Evolutionary conservation across 1,140 invertebrate species (phyloP).

Genomic region (Ips typographus): DNA sequence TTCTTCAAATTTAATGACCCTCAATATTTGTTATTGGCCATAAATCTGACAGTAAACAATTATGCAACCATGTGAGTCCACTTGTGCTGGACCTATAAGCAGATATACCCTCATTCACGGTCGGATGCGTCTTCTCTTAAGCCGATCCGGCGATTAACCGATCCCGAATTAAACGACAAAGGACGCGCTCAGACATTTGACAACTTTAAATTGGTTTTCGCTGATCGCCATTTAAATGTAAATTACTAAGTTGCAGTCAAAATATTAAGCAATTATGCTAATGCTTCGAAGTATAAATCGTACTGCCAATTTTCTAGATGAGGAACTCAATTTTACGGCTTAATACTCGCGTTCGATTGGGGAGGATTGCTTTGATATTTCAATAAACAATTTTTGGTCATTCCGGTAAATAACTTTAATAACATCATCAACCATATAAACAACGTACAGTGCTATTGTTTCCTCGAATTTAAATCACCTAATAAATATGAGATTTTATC

Average conservation of each 20-base stretch:
- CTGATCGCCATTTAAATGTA: constrained; percentile 52
- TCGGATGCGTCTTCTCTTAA: constrained; percentile 20
- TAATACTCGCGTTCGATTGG: constrained; percentile 3
- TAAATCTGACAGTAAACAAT: constrained; percentile 22
- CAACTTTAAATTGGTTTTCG: constrained; percentile 53
- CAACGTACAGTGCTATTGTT: constrained; percentile 38
- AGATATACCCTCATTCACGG: constrained; percentile 18
- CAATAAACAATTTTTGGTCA: not conserved
- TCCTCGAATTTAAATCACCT: constrained; percentile 46
- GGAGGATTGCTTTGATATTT: not conserved
- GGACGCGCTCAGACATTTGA: constrained; percentile 51
- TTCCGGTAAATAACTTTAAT: not conserved
- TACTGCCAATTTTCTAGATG: constrained; percentile 23
- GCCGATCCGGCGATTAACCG: constrained; percentile 45
- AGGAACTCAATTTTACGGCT: constrained; percentile 18
- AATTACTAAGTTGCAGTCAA: constrained; percentile 51
- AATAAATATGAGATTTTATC: constrained; percentile 48
- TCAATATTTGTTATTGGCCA: not conserved
- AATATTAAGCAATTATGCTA: constrained; percentile 52
- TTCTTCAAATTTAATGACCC: too few species aligned
- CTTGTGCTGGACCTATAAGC: constrained; percentile 6
- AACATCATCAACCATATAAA: not conserved
- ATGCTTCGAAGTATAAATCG: constrained; percentile 30
- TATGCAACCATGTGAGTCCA: constrained; percentile 8
- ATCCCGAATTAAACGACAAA: constrained; percentile 52